Evolutionary conservation across 2,888 invertebrate genomes (phyloP).

Genomic region (Hirtodrosophila duncani): DNA sequence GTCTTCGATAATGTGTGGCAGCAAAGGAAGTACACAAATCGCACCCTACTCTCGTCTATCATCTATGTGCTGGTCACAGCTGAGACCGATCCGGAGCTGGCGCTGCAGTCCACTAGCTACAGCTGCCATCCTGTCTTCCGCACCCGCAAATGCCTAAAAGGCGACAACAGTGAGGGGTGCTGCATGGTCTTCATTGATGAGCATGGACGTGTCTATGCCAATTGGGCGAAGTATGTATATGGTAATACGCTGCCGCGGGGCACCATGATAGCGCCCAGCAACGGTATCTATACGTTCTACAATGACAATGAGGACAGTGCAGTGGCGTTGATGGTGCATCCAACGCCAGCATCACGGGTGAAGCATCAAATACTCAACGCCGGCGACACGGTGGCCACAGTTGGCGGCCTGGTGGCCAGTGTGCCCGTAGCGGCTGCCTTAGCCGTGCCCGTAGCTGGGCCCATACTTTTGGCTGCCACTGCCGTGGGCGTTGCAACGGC

Average conservation of each 20-base stretch:
- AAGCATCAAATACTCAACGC: slow-evolving; percentile 33
- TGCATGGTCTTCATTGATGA: slow-evolving; percentile 74
- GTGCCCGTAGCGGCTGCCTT: slow-evolving; percentile 48
- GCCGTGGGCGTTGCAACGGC: slow-evolving; percentile 49
- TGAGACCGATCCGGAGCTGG: slow-evolving; percentile 25
- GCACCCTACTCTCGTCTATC: slow-evolving; percentile 61
- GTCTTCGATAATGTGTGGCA: slow-evolving; percentile 61
- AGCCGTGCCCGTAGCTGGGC: slow-evolving; percentile 47
- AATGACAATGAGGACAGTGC: slow-evolving; percentile 18
- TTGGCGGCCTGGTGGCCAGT: slow-evolving; percentile 55
- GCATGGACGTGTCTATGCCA: slow-evolving; percentile 76
- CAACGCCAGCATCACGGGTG: slow-evolving; percentile 53
- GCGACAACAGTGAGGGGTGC: slow-evolving; percentile 56
- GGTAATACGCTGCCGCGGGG: slow-evolving; percentile 78
- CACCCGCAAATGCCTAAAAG: slow-evolving; percentile 65
- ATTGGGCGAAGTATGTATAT: slow-evolving; percentile 77
- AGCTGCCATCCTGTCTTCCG: slow-evolving; percentile 68
- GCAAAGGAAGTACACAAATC: slow-evolving; percentile 66
- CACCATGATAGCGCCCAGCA: slow-evolving; percentile 77
- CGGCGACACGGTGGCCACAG: slow-evolving; percentile 54
- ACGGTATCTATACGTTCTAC: slow-evolving; percentile 73
- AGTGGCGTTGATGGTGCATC: slow-evolving; percentile 51
- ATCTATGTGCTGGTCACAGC: slow-evolving; percentile 65
- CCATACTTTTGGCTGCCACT: slow-evolving; percentile 49
- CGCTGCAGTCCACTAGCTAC: slow-evolving; percentile 45